A percentile compares a stretch with the other conserved stretches of the same genome.
Evolutionary conservation across 1,140 invertebrate species (phyloP).

Genomic region (Delia radicum): DNA sequence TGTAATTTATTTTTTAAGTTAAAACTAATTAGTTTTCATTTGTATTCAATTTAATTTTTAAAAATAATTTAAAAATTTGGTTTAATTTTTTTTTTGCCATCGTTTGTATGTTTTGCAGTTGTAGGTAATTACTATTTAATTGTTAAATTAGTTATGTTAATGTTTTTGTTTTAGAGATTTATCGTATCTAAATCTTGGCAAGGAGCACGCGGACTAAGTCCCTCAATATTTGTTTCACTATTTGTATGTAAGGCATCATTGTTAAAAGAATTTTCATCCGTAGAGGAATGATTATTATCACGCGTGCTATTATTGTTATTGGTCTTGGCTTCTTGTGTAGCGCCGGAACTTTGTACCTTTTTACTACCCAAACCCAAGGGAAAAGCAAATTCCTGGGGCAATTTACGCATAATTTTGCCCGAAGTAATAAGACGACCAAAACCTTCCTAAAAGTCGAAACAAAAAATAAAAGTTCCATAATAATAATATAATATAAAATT

Average conservation of each 20-base stretch:
- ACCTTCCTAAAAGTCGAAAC: conserved; percentile 69
- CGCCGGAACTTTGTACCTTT: conserved; percentile 39
- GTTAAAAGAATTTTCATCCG: neutral
- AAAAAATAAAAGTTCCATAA: neutral
- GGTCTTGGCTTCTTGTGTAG: conserved; percentile 35
- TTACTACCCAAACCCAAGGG: conserved; percentile 49
- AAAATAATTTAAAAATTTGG: neutral
- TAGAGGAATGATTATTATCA: conserved; percentile 37
- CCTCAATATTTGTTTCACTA: conserved; percentile 32
- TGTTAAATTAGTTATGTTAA: neutral
- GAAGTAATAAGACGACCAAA: conserved; percentile 97
- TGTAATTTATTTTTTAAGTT: too few species aligned
- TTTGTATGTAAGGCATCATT: conserved; percentile 18
- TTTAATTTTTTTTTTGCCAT: neutral
- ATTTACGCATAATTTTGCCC: conserved; percentile 92
- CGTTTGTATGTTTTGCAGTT: neutral
- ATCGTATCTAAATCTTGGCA: conserved; percentile 68
- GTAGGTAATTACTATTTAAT: neutral
- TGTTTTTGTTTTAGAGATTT: conserved; percentile 58
- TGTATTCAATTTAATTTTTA: neutral
- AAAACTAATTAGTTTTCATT: neutral
- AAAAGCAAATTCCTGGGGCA: conserved; percentile 63
- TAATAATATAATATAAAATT: neutral
- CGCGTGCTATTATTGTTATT: conserved; percentile 57
- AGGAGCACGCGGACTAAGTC: conserved; percentile 57